phyloP scores from a whole-genome alignment of 2,797 vertebrate genomes.

The Pagetopsis macropterus region DNA sequence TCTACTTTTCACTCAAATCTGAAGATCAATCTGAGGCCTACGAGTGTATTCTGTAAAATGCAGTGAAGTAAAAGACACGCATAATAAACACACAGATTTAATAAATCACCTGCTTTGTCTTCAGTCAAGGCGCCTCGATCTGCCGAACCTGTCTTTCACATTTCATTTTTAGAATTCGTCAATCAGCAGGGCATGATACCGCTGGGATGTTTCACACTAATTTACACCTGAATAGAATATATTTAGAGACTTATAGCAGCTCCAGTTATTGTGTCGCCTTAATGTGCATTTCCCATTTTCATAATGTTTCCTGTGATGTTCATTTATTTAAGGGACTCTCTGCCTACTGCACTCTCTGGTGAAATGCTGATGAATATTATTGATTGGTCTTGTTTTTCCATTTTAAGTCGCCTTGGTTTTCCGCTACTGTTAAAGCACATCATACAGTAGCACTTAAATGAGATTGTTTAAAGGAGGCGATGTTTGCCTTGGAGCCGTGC shows the following conservation, averaged over 20 bases:
- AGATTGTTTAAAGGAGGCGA: slow-evolving; percentile 27
- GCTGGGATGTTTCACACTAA: slow-evolving; percentile 55
- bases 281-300: slow-evolving; percentile 16
- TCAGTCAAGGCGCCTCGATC: slow-evolving; percentile 4
- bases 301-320: slow-evolving; percentile 27
- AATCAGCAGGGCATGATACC: slow-evolving; percentile 29
- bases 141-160: slow-evolving; percentile 27
- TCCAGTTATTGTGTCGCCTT: not conserved
- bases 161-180: slow-evolving; percentile 26
- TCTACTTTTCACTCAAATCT: not conserved
- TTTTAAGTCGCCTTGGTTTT: slow-evolving; percentile 22
- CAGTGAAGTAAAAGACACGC: not conserved
- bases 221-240: slow-evolving; percentile 58
- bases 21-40: not conserved
- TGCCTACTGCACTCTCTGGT: slow-evolving; percentile 24
- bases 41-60: not conserved
- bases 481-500: slow-evolving; percentile 29
- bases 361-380: slow-evolving; percentile 40
- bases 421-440: slow-evolving; percentile 11
- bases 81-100: not conserved
- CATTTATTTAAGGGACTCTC: slow-evolving; percentile 20
- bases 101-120: slow-evolving; percentile 7
- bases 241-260: slow-evolving; percentile 28
- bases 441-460: slow-evolving; percentile 22
- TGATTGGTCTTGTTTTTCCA: slow-evolving; percentile 43